Evolutionary conservation across 2,797 vertebrate species (phyloP).

Genomic region (Menidia menidia): DNA sequence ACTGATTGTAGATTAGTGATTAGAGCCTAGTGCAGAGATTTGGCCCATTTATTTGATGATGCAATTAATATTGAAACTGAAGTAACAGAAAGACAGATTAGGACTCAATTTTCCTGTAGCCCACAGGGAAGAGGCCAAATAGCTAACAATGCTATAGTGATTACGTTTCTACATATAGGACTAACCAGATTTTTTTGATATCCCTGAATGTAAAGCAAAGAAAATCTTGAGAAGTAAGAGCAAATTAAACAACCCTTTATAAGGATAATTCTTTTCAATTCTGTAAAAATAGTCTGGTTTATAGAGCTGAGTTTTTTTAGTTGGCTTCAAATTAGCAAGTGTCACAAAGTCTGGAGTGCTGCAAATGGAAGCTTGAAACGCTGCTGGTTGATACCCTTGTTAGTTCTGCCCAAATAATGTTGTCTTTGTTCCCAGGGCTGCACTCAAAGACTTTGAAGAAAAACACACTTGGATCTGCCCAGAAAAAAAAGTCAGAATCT

Average conservation of each 20-base stretch:
- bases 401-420: conserved; percentile 20
- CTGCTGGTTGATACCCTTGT: conserved; percentile 11
- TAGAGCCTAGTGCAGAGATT: conserved; percentile 68
- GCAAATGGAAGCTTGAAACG: neutral
- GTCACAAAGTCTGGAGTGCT: neutral
- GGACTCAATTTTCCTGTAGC: conserved; percentile 43
- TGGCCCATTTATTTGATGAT: conserved; percentile 71
- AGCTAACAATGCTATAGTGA: conserved; percentile 33
- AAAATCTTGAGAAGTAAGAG: too few species aligned
- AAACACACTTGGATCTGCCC: neutral
- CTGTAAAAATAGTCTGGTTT: neutral
- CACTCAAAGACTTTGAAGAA: conserved; percentile 9
- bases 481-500: conserved; percentile 3
- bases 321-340: neutral
- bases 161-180: conserved; percentile 35
- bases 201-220: neutral
- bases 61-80: conserved; percentile 63
- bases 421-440: conserved; percentile 11
- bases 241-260: neutral
- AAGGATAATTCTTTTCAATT: neutral
- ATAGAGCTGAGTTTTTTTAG: neutral
- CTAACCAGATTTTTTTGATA: neutral
- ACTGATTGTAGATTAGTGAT: conserved; percentile 75
- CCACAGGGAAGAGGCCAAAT: conserved; percentile 35
- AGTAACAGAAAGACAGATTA: conserved; percentile 60